Evolutionary conservation across 2,888 invertebrate species (phyloP), one percentile per base, ranked within the genome.

Genomic region (Drosophila lacicola): DNA sequence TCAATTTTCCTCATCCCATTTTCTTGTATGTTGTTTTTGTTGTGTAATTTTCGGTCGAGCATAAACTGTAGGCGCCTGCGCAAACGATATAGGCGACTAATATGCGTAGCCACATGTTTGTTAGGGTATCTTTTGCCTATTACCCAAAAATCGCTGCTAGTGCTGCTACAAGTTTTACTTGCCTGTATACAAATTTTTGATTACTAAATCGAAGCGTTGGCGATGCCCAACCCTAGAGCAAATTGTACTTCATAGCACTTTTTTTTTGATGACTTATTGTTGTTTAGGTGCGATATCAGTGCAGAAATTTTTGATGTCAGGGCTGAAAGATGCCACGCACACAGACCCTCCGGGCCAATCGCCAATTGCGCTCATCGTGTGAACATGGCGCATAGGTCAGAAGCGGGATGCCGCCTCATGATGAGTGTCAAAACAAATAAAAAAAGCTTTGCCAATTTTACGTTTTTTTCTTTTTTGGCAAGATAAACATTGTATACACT

Each of bases 361-460:
- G 42, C 29, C 29, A 29, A 33, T 10, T 29, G 19, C 49, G 61
- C 68, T 68, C 75, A 79, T 82, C 89, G 90, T 90, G 90, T 79
- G 89, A 89, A 90, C 76, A 90, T 85, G 74, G 72, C 67, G 54
- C 74, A 89, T 90, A 78, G 89, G 83, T 90, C 90, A 85, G 78
- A 80, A 79, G 81, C 74, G 67, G 82, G 70, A 69, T 60, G 74
- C 69, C 68, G 66, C 19, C 74, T 55, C 55, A 54, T 62, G 57
- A 60, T 64, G 50, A 75, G 51, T 79, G 79, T 53, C 79, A 64
- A 69, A 49, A 68, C 58, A 58, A 57, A 41, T 6, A 71, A 62
- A 44, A 63, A 71, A 71, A 71, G 62, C 46, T 44, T 70, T 21
- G 54, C 46, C 50, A 70, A 61, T 61, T 51, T 51, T 42, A 29